A percentile compares a stretch with the other conserved stretches of the same genome.
These are phyloP conservation scores for Zaprionus lineosus DNA, from an alignment of 2,888 invertebrate species.

Conservation along the genomic window DNA sequence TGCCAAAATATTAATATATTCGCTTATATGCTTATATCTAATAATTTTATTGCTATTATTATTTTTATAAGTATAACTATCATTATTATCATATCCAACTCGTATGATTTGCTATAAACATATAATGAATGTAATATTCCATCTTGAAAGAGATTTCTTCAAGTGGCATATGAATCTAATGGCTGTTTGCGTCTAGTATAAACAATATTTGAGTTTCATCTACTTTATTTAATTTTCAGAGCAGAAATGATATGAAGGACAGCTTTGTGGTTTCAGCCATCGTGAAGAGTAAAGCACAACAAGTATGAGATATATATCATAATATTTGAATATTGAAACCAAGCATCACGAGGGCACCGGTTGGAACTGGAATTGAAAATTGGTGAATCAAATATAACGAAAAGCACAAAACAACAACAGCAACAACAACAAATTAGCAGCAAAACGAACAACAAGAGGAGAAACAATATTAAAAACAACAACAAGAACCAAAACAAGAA, in stretches of 20 bases:
- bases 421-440: constrained; percentile 7
- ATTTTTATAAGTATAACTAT: too few species aligned
- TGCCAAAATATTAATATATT: too few species aligned
- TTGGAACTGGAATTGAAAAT: constrained; percentile 54
- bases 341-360: constrained; percentile 38
- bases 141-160: too few species aligned
- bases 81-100: too few species aligned
- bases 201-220: too few species aligned
- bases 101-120: too few species aligned
- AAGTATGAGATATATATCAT: constrained; percentile 68
- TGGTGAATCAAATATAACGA: constrained; percentile 34
- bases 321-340: constrained; percentile 63
- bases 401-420: background rate
- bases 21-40: too few species aligned
- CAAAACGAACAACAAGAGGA: constrained; percentile 13
- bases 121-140: too few species aligned
- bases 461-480: background rate
- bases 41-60: too few species aligned
- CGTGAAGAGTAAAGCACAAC: constrained; percentile 15
- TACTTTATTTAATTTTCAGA: constrained; percentile 31
- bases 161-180: too few species aligned
- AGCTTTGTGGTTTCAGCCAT: background rate
- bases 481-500: constrained; percentile 6
- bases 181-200: too few species aligned
- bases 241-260: constrained; percentile 50